Conservation (phyloP, 2,888 invertebrate species). For the Asteroscopus sphinx region DNA sequence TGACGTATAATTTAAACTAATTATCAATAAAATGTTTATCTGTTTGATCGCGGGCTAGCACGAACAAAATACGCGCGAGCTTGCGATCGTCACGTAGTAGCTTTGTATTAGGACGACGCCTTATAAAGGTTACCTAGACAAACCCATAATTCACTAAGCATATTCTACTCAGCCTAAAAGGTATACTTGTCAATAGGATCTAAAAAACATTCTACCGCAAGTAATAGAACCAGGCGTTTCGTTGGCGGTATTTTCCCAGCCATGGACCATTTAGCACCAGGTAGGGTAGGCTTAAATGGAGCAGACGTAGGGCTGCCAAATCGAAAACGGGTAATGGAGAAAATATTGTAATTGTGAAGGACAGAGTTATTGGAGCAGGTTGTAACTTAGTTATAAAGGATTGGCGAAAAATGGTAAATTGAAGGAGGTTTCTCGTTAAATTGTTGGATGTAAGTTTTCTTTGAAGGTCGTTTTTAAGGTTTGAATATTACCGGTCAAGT, state of each 20-base stretch:
- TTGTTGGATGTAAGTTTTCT: background rate
- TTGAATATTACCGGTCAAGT: no score
- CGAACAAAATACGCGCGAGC: no score
- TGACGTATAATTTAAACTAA: no score
- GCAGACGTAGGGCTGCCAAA: conserved; percentile 45
- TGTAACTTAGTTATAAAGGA: conserved; percentile 29
- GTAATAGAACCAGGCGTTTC: conserved; percentile 28
- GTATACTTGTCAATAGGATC: conserved; percentile 31
- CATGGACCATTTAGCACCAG: conserved; percentile 58
- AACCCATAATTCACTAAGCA: conserved; percentile 7
- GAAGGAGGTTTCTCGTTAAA: background rate
- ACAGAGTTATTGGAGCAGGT: conserved; percentile 38
- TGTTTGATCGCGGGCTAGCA: no score
- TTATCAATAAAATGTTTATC: no score
- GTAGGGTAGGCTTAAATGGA: conserved; percentile 47
- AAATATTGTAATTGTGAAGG: conserved; percentile 43
- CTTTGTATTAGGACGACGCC: no score
- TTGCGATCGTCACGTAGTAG: no score
- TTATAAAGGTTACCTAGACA: no score
- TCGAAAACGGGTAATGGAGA: conserved; percentile 36
- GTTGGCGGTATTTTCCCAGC: conserved; percentile 46
- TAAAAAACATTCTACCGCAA: conserved; percentile 32
- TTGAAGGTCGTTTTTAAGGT: no score
- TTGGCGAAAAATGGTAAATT: background rate
- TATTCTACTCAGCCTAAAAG: conserved; percentile 12